These are phyloP conservation scores for Toxonevra muliebris DNA, from an alignment of 2,888 invertebrate species.

Conservation along the genomic window DNA sequence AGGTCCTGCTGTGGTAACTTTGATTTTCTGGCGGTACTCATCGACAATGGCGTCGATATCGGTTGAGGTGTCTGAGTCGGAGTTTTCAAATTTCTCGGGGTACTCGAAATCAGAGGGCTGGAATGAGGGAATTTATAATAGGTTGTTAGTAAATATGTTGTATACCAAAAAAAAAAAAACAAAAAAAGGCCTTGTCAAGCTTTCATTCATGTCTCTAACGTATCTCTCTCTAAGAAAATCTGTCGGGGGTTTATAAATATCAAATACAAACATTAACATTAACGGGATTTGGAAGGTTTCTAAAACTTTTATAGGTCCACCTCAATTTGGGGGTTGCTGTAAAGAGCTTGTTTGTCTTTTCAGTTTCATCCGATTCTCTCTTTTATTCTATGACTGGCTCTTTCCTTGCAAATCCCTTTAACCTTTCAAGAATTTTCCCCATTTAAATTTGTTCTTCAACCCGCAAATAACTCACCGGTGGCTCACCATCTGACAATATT, in stretches of 20 bases:
- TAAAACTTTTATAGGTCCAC: no score
- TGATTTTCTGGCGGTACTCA: constrained; percentile 77
- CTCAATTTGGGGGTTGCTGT: no score
- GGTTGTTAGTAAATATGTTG: neutral
- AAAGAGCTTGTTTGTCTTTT: no score
- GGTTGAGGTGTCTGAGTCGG: constrained; percentile 77
- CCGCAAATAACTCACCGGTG: constrained; percentile 48
- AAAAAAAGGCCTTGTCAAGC: no score
- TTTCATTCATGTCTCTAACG: no score
- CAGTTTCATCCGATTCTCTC: no score
- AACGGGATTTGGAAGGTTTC: no score
- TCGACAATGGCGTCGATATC: constrained; percentile 82
- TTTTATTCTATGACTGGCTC: no score
- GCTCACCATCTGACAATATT: constrained; percentile 61
- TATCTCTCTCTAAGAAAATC: no score
- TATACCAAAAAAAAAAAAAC: neutral
- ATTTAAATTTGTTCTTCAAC: neutral
- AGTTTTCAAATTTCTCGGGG: constrained; percentile 66
- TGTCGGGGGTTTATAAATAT: no score
- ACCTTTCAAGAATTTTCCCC: neutral
- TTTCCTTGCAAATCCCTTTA: neutral
- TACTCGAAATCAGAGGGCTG: constrained; percentile 62
- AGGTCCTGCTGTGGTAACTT: constrained; percentile 66
- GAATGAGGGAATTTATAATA: neutral
- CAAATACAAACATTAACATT: no score